These are phyloP conservation scores for Tethya wilhelma DNA, from an alignment of 37 sponge, comb jelly and placozoan species.

Conservation along the genomic window DNA sequence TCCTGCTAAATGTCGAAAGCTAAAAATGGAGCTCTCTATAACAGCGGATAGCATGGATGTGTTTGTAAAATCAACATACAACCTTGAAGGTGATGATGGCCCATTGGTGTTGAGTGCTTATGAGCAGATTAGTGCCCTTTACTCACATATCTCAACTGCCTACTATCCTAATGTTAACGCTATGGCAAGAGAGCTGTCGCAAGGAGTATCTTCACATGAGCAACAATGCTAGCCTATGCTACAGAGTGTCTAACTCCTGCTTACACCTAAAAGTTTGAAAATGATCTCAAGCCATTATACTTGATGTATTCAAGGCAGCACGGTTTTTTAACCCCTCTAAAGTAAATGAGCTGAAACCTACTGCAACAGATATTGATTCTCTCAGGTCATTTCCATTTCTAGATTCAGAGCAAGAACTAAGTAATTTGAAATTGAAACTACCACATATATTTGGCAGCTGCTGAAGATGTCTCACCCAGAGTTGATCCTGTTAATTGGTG, in stretches of 20 bases:
- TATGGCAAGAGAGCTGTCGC: neutral
- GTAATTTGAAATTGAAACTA: neutral
- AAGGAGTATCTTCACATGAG: neutral
- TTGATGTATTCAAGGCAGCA: conserved; percentile 25
- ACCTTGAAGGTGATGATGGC: conserved; percentile 51
- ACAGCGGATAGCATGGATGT: conserved; percentile 1
- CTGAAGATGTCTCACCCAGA: conserved; percentile 1
- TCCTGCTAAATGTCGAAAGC: neutral
- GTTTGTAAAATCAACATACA: conserved; percentile 41
- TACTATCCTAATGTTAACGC: neutral
- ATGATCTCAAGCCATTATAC: neutral
- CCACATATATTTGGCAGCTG: conserved; percentile 7
- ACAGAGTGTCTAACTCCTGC: conserved; percentile 1
- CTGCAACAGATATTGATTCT: neutral
- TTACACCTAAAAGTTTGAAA: conserved; percentile 1
- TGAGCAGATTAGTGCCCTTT: too few species aligned
- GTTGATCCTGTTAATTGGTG: neutral
- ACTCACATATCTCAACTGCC: too few species aligned
- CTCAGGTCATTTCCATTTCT: conserved; percentile 14
- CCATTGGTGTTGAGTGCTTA: too few species aligned
- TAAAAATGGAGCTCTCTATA: conserved; percentile 12
- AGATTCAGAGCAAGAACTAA: neutral
- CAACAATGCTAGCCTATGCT: neutral
- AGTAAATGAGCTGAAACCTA: conserved; percentile 12
- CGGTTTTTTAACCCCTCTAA: conserved; percentile 6